Conservation (phyloP, 2,888 invertebrate species). For the Villa cingulata region DNA sequence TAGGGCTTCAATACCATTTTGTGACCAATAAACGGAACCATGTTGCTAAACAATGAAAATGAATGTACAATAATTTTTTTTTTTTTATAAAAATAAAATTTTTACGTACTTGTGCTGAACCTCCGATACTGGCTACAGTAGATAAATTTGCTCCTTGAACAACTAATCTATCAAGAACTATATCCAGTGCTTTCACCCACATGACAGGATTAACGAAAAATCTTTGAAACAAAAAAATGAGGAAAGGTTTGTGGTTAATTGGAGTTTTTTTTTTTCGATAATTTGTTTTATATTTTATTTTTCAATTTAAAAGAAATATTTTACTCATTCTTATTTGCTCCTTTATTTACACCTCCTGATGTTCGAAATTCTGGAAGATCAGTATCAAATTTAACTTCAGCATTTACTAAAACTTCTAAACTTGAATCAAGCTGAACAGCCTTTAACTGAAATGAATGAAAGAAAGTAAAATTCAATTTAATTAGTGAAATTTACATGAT, state of each 20-base stretch:
- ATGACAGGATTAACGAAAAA: constrained; percentile 75
- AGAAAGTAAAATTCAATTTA: too few relatives aligned
- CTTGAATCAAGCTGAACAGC: constrained; percentile 67
- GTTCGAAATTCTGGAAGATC: constrained; percentile 83
- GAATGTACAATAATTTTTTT: background rate
- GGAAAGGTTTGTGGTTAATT: background rate
- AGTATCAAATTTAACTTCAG: constrained; percentile 76
- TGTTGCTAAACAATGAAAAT: constrained; percentile 60
- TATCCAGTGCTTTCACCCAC: constrained; percentile 93
- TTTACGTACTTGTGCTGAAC: constrained; percentile 71
- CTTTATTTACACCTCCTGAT: constrained; percentile 42
- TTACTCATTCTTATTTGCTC: constrained; percentile 34
- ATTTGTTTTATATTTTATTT: too few relatives aligned
- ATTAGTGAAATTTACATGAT: too few relatives aligned
- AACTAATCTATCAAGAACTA: constrained; percentile 72
- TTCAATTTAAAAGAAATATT: too few relatives aligned
- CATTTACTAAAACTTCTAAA: constrained; percentile 59
- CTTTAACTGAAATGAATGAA: constrained; percentile 79
- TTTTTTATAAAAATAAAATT: background rate
- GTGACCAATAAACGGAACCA: constrained; percentile 91
- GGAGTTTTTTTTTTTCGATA: background rate
- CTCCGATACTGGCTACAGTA: constrained; percentile 71
- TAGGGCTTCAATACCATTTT: constrained; percentile 53
- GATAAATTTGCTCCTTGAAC: constrained; percentile 72
- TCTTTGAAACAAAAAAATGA: constrained; percentile 24